Evolutionary conservation across 2,797 vertebrate species (phyloP), one percentile per base, ranked within the genome.

Genomic region (Lerista edwardsae): DNA sequence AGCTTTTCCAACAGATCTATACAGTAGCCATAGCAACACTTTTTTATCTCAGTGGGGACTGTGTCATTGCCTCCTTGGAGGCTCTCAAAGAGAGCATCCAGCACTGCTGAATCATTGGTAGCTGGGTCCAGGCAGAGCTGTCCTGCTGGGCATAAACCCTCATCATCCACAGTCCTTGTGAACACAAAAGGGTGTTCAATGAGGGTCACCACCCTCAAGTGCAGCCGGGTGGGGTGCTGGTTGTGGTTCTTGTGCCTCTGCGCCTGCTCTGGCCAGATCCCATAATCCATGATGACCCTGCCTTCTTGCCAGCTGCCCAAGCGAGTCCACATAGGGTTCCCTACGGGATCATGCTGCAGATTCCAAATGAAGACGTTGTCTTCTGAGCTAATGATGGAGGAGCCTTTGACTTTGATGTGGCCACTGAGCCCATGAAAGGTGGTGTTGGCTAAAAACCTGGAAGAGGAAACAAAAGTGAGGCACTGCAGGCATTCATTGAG

Each of bases 341-440:
- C 98, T 0, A 99, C 88, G 55, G 98, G 98, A 91, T 99, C 98
- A 0, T 98, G 97, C 93, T 99, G 98, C 84, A 99, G 97, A 91
- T 97, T 98, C 98, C 98, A 99, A 95, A 99, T 98, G 96, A 98
- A 99, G 94, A 99, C 97, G 91, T 98, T 98, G 86, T 97, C 97
- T 94, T 99, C 98, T 14, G 98, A 98, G 90, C 96, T 96, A 93
- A 98, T 90, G 85, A 98, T 91, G 23, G 97, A 96, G 85, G 97
- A 95, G 25, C 94, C 95, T 93, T 96, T 96, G 84, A 97, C 96
- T 90, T 91, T 97, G 93, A 99, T 96, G 86, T 96, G 97, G 79
- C 98, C 98, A 34, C 97, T 99, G 86, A 98, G 96, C 85, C 98
- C 98, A 29, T 98, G 97, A 89, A 99, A 99, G 57, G 97, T 97